Percentiles rank a stretch among this genome's conserved stretches.
Conservation (phyloP, 1,140 invertebrate genomes). For the Hylaeus anthracinus region DNA sequence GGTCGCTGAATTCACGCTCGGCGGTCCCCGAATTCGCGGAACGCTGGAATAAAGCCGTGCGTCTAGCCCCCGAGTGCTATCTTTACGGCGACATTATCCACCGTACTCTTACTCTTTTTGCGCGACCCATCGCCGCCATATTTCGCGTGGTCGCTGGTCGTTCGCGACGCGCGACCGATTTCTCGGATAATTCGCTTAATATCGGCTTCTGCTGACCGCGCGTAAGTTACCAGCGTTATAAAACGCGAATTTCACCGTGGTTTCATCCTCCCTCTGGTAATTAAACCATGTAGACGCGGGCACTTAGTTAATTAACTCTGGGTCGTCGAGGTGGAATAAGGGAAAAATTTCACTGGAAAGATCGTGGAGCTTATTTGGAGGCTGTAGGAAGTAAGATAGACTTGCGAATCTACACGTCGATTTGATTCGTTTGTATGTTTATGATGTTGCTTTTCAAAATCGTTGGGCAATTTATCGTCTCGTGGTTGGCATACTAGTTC, state of each 20-base stretch:
- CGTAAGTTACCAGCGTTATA: background rate
- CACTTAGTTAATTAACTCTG: background rate
- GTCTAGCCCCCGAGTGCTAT: background rate
- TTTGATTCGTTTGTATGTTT: too few species aligned
- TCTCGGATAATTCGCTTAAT: background rate
- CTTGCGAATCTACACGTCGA: too few species aligned
- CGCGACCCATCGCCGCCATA: background rate
- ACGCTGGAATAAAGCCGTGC: background rate
- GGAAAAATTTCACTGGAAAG: background rate
- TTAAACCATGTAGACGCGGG: background rate
- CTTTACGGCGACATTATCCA: background rate
- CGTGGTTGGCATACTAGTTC: too few species aligned
- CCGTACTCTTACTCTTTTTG: background rate
- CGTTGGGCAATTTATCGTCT: too few species aligned
- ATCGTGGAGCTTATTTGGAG: too few species aligned
- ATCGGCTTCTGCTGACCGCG: background rate
- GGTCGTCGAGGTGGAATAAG: background rate
- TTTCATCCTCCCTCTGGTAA: background rate
- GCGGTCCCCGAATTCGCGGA: background rate
- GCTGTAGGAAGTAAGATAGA: too few species aligned
- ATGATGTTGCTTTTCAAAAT: too few species aligned
- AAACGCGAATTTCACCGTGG: background rate
- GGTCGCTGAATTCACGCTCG: background rate
- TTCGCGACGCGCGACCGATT: background rate
- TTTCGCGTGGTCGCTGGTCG: background rate